These are phyloP conservation scores for Acanthisitta chloris DNA, from an alignment of 2,113 vertebrate genomes.

Conservation along the genomic window DNA sequence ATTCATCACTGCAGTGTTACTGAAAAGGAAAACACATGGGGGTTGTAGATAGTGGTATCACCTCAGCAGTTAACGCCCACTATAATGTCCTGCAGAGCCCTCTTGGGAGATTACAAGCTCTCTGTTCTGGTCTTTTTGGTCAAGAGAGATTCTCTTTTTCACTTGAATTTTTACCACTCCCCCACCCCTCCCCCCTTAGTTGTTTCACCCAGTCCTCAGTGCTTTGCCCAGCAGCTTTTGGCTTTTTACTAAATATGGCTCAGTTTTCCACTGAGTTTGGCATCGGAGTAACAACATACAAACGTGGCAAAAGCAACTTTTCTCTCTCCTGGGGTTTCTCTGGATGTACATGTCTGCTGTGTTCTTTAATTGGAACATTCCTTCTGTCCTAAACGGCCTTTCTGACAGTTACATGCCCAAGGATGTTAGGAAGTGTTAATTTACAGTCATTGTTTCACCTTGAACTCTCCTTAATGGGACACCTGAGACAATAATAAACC, in stretches of 20 bases:
- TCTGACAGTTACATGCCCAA: neutral
- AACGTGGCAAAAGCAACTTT: neutral
- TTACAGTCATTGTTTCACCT: neutral
- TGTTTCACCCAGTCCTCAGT: neutral
- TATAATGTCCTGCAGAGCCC: neutral
- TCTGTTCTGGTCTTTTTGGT: constrained; percentile 14
- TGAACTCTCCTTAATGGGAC: neutral
- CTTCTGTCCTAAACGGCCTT: neutral
- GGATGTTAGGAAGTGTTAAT: neutral
- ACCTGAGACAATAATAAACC: neutral
- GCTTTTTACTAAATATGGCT: neutral
- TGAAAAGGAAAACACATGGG: constrained; percentile 2
- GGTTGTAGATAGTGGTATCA: constrained; percentile 7
- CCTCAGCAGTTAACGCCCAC: neutral
- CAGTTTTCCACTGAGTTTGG: neutral
- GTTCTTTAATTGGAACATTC: neutral
- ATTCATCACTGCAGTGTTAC: neutral
- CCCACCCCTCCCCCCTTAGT: neutral
- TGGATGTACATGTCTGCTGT: neutral
- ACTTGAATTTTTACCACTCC: neutral
- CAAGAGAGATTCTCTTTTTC: neutral
- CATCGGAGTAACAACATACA: neutral
- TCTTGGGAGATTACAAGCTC: neutral
- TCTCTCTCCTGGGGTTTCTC: neutral
- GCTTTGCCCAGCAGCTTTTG: neutral